phyloP scores from a whole-genome alignment of 2,888 invertebrate species.

The Cephus rjabovi region DNA sequence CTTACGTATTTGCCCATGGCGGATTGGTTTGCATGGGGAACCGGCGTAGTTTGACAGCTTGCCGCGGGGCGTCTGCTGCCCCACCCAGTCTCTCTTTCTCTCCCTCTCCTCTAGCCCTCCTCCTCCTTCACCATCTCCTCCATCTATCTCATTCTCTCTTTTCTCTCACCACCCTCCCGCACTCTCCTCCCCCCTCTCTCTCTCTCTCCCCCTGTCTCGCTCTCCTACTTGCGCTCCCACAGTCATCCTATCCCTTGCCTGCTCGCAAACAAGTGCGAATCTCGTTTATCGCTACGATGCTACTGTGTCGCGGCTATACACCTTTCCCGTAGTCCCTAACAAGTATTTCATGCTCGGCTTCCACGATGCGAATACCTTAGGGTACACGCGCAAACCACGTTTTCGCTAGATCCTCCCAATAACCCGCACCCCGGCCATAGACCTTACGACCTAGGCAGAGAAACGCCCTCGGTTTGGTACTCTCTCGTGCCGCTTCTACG shows the following conservation, averaged over 20 bases:
- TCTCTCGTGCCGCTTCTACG: too few species aligned
- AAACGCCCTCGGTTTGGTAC: too few species aligned
- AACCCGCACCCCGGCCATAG: too few species aligned
- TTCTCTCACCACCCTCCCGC: background rate
- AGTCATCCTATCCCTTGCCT: too few species aligned
- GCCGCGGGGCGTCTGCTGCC: constrained; percentile 64
- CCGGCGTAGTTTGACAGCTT: constrained; percentile 65
- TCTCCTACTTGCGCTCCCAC: too few species aligned
- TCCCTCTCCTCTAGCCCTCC: constrained; percentile 18
- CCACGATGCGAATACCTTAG: too few species aligned
- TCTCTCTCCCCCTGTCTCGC: constrained; percentile 6
- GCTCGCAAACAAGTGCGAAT: constrained; percentile 26
- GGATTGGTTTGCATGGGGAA: constrained; percentile 36
- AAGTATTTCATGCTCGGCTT: too few species aligned
- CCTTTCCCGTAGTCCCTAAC: constrained; percentile 14
- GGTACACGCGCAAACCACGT: too few species aligned
- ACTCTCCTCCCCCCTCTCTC: constrained; percentile 9
- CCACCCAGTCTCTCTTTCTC: constrained; percentile 51
- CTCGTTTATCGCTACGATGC: constrained; percentile 16
- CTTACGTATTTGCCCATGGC: constrained; percentile 63
- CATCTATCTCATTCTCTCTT: constrained; percentile 15
- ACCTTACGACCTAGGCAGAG: too few species aligned
- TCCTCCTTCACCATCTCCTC: constrained; percentile 7
- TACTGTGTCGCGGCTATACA: constrained; percentile 12
- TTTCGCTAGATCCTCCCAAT: too few species aligned